Evolutionary conservation across 2,113 vertebrate species (phyloP).

Genomic region (Pristiophorus japonicus): DNA sequence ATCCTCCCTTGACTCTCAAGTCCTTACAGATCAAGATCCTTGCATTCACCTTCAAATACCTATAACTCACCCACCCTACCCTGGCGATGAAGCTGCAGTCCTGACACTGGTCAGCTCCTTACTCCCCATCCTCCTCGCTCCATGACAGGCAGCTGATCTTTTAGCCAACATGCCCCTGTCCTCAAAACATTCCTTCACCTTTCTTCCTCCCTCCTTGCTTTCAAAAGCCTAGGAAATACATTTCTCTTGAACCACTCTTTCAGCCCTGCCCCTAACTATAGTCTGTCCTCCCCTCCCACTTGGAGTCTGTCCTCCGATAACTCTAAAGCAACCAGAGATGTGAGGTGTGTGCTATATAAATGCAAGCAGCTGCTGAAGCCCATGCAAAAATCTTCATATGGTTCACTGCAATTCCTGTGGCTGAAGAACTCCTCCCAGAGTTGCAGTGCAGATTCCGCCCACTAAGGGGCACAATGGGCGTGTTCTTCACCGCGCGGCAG

Average conservation of each 20-base stretch:
- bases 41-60: not conserved
- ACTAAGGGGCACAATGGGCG: too few relatives aligned
- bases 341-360: not conserved
- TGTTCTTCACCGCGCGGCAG: too few relatives aligned
- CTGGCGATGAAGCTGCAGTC: not conserved
- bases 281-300: not conserved
- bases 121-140: not conserved
- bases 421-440: too few relatives aligned
- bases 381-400: not conserved
- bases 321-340: not conserved
- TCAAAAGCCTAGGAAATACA: not conserved
- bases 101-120: too few relatives aligned
- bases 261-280: not conserved
- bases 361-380: not conserved
- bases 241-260: not conserved
- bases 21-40: not conserved
- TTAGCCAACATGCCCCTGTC: not conserved
- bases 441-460: too few relatives aligned
- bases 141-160: not conserved
- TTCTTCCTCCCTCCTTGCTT: not conserved
- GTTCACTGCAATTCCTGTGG: not conserved
- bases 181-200: not conserved
- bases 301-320: not conserved
- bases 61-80: not conserved
- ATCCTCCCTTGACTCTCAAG: not conserved